These are phyloP conservation scores for Cantharis flavilabris DNA, from an alignment of 2,888 invertebrate genomes.

Conservation along the genomic window DNA sequence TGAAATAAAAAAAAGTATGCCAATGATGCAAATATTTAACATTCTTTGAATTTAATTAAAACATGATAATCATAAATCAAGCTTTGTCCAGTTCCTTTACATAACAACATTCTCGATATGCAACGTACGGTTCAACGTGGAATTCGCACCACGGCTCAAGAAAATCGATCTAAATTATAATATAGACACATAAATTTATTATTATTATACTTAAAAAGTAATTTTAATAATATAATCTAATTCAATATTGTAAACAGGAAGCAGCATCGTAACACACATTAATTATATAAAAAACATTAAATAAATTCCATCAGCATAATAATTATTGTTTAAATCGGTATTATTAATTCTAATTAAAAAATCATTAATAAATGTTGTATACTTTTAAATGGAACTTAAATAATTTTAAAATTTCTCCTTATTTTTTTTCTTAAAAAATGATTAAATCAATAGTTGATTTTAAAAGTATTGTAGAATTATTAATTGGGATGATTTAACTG, in stretches of 20 bases:
- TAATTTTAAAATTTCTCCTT: not conserved
- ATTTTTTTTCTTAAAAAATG: too few relatives aligned
- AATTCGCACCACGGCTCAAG: not conserved
- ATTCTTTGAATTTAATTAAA: not conserved
- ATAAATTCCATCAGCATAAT: not conserved
- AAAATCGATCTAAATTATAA: not conserved
- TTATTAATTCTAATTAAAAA: not conserved
- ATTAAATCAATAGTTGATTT: not conserved
- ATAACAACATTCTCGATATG: not conserved
- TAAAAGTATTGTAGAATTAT: not conserved
- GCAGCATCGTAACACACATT: not conserved
- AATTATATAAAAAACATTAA: not conserved
- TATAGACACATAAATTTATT: not conserved
- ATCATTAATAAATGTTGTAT: not conserved
- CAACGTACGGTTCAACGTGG: not conserved
- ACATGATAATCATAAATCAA: not conserved
- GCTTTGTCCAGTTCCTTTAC: not conserved
- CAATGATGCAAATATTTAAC: not conserved
- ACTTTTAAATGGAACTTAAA: not conserved
- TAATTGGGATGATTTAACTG: not conserved
- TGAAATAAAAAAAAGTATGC: not conserved
- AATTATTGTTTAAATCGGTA: not conserved
- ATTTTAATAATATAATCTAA: not conserved
- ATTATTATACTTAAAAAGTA: not conserved
- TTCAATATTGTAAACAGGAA: not conserved